Evolutionary conservation across 2,888 invertebrate genomes (phyloP).

Genomic region (Spisula solida): DNA sequence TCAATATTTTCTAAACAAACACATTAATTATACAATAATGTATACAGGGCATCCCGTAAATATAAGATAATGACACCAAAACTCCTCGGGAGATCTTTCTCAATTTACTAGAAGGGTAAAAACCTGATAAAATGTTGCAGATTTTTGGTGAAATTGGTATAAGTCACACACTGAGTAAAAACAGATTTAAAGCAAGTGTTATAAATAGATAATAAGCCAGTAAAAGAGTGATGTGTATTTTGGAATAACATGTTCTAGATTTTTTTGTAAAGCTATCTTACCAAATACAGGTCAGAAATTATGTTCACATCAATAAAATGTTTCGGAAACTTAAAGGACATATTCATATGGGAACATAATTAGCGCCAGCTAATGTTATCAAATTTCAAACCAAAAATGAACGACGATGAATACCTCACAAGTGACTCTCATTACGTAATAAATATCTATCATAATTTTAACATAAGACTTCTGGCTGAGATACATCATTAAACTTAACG

Average conservation of each 20-base stretch:
- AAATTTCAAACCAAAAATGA: conserved; percentile 6
- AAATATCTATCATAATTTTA: conserved; percentile 21
- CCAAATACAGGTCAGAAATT: background rate
- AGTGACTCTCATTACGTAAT: conserved; percentile 1
- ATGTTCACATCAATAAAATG: background rate
- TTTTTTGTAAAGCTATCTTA: background rate
- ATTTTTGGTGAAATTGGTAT: background rate
- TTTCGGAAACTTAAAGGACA: background rate
- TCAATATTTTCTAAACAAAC: too few species aligned
- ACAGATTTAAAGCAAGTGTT: background rate
- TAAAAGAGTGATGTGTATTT: background rate
- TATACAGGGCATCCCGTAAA: too few species aligned
- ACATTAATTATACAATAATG: too few species aligned
- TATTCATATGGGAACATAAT: conserved; percentile 6
- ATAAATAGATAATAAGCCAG: background rate
- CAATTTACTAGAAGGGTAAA: too few species aligned
- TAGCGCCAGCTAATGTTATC: background rate
- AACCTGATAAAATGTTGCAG: too few species aligned
- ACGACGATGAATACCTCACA: background rate
- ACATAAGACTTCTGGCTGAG: background rate
- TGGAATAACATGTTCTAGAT: background rate
- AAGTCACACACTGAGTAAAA: conserved; percentile 8
- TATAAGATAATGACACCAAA: too few species aligned
- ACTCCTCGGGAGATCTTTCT: too few species aligned
- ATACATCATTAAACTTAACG: background rate